Evolutionary conservation across 2,797 vertebrate species (phyloP).

Genomic region (Tenualosa thibaudeaui): DNA sequence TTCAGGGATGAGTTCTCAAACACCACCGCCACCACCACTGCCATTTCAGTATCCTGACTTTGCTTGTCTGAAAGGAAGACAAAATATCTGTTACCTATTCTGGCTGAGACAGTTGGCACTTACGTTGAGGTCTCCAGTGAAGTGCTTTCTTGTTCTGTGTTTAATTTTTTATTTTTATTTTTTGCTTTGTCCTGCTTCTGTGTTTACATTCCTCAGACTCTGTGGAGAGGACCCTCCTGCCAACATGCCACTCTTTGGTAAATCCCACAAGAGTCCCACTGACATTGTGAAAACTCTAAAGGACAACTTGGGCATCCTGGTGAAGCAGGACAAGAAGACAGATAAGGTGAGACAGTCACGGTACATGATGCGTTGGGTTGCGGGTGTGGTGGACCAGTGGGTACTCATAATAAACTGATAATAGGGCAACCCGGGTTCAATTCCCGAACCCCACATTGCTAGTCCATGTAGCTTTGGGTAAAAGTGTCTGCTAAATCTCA

Average conservation of each 20-base stretch:
- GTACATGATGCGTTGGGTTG: background rate
- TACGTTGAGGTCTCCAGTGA: background rate
- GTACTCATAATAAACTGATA: too few relatives aligned
- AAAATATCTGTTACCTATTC: background rate
- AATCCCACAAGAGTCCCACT: slow-evolving; percentile 93
- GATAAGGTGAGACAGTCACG: slow-evolving; percentile 82
- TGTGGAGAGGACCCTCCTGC: slow-evolving; percentile 39
- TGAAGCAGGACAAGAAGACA: slow-evolving; percentile 96
- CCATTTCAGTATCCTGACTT: background rate
- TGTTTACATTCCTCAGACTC: slow-evolving; percentile 50
- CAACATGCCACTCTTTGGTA: slow-evolving; percentile 96
- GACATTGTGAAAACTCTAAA: slow-evolving; percentile 92
- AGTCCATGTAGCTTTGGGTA: too few relatives aligned
- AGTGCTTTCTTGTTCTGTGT: background rate
- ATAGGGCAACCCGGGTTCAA: too few relatives aligned
- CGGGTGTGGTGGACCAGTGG: background rate
- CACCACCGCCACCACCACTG: background rate
- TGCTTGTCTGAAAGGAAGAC: background rate
- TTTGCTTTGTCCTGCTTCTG: background rate
- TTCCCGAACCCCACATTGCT: too few relatives aligned
- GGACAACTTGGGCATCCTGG: slow-evolving; percentile 90
- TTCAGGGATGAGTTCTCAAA: slow-evolving; percentile 25
- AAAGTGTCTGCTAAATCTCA: too few relatives aligned
- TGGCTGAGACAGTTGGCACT: background rate
- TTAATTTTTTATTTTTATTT: background rate